Percentiles rank a stretch among this genome's conserved stretches.
These are phyloP conservation scores for Coreius guichenoti DNA, from an alignment of 2,797 vertebrate genomes.

Conservation along the genomic window DNA sequence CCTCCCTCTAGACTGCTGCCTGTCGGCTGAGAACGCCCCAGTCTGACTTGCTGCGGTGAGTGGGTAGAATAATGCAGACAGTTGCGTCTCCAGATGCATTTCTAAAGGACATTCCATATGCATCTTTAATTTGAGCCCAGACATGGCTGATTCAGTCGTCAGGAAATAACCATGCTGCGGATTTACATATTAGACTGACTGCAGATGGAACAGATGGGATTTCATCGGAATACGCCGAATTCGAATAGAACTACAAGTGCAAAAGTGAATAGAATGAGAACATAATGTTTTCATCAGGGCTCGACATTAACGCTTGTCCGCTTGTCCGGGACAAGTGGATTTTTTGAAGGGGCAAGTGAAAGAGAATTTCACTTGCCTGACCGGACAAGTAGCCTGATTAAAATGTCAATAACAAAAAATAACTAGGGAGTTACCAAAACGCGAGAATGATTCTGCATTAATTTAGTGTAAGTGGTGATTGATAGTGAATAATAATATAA, in stretches of 20 bases:
- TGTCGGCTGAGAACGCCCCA: constrained; percentile 37
- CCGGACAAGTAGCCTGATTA: too few relatives aligned
- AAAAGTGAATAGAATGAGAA: background rate
- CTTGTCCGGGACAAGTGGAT: too few relatives aligned
- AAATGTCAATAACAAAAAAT: too few relatives aligned
- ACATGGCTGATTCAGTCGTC: constrained; percentile 31
- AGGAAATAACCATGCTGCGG: constrained; percentile 21
- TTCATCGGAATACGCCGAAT: background rate
- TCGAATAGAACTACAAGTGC: background rate
- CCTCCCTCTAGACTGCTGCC: constrained; percentile 22
- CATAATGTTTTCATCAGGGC: constrained; percentile 5
- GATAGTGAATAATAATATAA: too few relatives aligned
- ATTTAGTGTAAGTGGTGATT: too few relatives aligned
- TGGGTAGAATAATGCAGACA: constrained; percentile 48
- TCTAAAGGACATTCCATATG: constrained; percentile 46
- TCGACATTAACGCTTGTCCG: too few relatives aligned
- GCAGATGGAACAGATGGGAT: constrained; percentile 1
- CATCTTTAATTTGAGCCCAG: constrained; percentile 51
- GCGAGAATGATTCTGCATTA: too few relatives aligned
- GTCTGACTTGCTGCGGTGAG: constrained; percentile 45
- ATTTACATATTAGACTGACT: constrained; percentile 17
- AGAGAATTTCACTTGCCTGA: too few relatives aligned
- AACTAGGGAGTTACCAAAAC: too few relatives aligned
- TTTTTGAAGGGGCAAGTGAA: too few relatives aligned
- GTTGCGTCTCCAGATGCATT: constrained; percentile 38